phyloP scores from a whole-genome alignment of 2,888 invertebrate species.

The Rotaria magnacalcarata region DNA sequence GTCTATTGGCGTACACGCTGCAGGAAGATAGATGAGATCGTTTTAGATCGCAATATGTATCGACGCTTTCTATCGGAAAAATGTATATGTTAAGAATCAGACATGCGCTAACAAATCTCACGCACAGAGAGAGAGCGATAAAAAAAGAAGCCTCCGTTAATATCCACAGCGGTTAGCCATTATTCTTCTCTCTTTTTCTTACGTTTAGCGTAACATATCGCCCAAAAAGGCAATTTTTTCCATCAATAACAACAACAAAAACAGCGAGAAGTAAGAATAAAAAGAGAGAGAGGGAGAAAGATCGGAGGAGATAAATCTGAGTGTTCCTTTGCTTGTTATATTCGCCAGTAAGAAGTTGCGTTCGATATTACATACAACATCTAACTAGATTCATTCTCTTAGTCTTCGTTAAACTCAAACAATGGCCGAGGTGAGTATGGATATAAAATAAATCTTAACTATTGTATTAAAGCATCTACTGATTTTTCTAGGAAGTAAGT shows the following conservation, averaged over 20 bases:
- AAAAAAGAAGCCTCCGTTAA: not conserved
- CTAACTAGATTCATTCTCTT: not conserved
- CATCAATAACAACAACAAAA: not conserved
- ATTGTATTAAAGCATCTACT: not conserved
- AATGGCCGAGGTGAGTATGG: not conserved
- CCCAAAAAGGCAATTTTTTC: not conserved
- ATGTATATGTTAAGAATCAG: not conserved
- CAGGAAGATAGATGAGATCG: not conserved
- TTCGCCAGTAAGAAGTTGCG: not conserved
- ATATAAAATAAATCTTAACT: not conserved
- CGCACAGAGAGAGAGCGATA: not conserved
- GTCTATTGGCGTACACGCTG: not conserved
- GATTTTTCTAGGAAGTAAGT: conserved; percentile 9
- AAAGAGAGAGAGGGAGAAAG: not conserved
- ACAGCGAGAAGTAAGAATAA: not conserved
- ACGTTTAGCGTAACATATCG: not conserved
- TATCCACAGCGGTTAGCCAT: not conserved
- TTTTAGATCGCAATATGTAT: not conserved
- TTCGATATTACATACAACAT: not conserved
- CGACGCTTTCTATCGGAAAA: not conserved
- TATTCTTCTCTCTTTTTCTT: not conserved
- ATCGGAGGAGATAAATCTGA: not conserved
- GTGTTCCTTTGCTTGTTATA: not conserved
- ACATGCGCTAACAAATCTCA: not conserved
- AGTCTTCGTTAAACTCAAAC: not conserved